These are phyloP conservation scores for Metridium senile DNA, from an alignment of 92 coral and sea anemone genomes.

Conservation along the genomic window DNA sequence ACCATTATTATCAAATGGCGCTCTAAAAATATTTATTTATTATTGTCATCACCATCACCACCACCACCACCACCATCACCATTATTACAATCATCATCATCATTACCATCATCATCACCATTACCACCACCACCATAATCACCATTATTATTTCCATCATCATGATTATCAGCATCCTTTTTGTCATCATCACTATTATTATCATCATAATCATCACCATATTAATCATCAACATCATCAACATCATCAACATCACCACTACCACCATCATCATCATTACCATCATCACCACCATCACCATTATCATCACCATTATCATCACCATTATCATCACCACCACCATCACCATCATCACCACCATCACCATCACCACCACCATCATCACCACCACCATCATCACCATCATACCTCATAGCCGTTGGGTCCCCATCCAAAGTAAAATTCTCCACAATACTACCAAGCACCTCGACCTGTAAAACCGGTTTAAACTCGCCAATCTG, in stretches of 20 bases:
- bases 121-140: background rate
- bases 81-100: background rate
- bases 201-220: background rate
- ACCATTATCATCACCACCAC: background rate
- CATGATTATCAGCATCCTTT: background rate
- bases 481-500: constrained; percentile 92
- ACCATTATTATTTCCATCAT: background rate
- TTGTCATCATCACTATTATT: background rate
- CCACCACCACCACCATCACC: no score
- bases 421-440: constrained; percentile 74
- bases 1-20: no score
- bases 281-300: background rate
- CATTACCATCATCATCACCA: background rate
- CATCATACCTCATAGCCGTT: constrained; percentile 61
- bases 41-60: no score
- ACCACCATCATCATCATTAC: background rate
- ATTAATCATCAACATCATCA: background rate
- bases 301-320: background rate
- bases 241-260: background rate
- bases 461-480: constrained; percentile 63
- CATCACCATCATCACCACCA: background rate
- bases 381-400: background rate
- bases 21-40: no score
- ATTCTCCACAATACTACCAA: constrained; percentile 68
- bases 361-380: background rate